phyloP scores from a whole-genome alignment of 2,888 invertebrate genomes.

The Lagria hirta region DNA sequence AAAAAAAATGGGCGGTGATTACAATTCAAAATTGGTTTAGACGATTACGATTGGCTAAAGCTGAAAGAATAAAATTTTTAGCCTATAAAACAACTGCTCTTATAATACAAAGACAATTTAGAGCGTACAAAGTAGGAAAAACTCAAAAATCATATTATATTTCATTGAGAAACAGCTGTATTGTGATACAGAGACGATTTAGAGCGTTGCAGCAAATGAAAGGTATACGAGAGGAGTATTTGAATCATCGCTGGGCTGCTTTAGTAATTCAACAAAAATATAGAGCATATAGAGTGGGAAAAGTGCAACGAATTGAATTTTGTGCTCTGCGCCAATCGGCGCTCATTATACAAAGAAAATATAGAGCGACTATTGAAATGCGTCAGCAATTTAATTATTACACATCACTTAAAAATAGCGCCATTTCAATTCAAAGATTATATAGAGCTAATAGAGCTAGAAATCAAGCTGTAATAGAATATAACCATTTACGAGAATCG shows the following conservation, averaged over 20 bases:
- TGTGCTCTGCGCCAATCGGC: conserved; percentile 44
- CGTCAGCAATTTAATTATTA: neutral
- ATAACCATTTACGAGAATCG: conserved; percentile 25
- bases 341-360: conserved; percentile 54
- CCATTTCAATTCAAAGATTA: conserved; percentile 22
- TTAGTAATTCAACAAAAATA: conserved; percentile 50
- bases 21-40: conserved; percentile 12
- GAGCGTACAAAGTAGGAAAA: conserved; percentile 53
- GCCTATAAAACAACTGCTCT: conserved; percentile 50
- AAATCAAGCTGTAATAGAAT: neutral
- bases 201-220: conserved; percentile 47
- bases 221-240: conserved; percentile 32
- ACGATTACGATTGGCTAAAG: conserved; percentile 50
- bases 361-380: conserved; percentile 46
- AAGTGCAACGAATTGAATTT: conserved; percentile 41
- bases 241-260: conserved; percentile 31
- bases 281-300: conserved; percentile 13
- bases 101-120: conserved; percentile 57
- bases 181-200: conserved; percentile 53
- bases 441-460: conserved; percentile 28
- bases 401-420: neutral
- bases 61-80: conserved; percentile 1
- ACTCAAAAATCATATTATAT: conserved; percentile 42
- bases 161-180: conserved; percentile 46
- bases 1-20: conserved; percentile 6